Evolutionary conservation across 2,113 vertebrate genomes (phyloP), one percentile per base, ranked within the genome.

Genomic region (Macaca mulatta): DNA sequence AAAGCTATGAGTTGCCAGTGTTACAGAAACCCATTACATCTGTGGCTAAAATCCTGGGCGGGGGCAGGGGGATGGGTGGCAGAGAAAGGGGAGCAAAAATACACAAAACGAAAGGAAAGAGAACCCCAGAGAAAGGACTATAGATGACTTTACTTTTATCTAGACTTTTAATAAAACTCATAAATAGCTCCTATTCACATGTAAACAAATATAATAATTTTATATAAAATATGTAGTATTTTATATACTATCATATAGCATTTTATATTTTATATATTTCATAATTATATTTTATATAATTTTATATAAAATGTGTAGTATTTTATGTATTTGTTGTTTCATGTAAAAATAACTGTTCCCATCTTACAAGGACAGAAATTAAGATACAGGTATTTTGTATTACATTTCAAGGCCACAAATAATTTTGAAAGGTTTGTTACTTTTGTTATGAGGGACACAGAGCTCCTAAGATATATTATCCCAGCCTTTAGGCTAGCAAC

Each of bases 1-100:
- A 90, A 94, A 98, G 84, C 97, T 97, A 22, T 94, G 81, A 97
- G 82, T 96, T 97, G 82, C 82, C 97, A 90, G 45, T 64, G 35
- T 57, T 87, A 85, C 61, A 96, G 93, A 92, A 97, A 86, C 57
- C n/a, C 70, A 52, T 48, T 87, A 70, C 1, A 69, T 27, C 2
- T 93, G 38, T 50, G 67, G 61, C 64, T 84, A 92, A 93, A 94
- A 89, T 90, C 40, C 70, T 80, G 35, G 27, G 59, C 1, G 0
- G 61, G 27, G 18, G 61, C 0, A 5, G 61, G 61, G 2, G 5
- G 1, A 12, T 48, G 22, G 38, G 27, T 48, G 22, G 48, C n/a
- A 43, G 78, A 72, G 3, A 67, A 30, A 77, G n/a, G 1, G 6
- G 7, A 52, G 1, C 32, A 89, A 17, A 93, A 91, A 94, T 64